A percentile compares a stretch with the other conserved stretches of the same genome.
Evolutionary conservation across 2,113 vertebrate species (phyloP).

Genomic region (Enhydra lutris): DNA sequence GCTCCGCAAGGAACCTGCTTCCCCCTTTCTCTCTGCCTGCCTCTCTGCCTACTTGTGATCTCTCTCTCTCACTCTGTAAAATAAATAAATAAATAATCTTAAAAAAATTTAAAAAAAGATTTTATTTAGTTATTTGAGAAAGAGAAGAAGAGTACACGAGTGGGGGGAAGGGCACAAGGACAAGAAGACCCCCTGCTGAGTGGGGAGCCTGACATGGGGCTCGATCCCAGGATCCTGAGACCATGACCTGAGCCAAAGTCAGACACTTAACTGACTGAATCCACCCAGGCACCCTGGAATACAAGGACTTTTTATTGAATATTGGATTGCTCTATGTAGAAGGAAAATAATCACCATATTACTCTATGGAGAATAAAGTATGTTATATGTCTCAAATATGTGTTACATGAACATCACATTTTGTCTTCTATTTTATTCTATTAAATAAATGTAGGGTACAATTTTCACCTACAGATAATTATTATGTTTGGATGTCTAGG

Average conservation of each 20-base stretch:
- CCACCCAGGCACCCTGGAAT: neutral
- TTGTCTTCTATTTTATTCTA: neutral
- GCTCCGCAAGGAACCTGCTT: too few species aligned
- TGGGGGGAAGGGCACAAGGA: neutral
- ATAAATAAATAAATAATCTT: too few species aligned
- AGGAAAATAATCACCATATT: neutral
- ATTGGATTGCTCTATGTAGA: neutral
- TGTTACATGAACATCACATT: neutral
- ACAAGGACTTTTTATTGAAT: neutral
- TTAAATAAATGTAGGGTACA: neutral
- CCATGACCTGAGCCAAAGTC: neutral
- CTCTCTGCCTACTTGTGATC: too few species aligned
- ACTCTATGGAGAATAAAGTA: neutral
- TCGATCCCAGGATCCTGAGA: neutral
- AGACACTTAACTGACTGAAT: neutral
- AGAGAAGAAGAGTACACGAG: neutral
- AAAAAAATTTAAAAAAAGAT: neutral
- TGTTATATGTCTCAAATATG: neutral
- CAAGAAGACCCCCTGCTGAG: neutral
- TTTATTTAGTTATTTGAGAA: neutral
- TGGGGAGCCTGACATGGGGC: neutral
- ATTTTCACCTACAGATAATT: neutral
- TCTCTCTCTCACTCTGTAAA: too few species aligned
- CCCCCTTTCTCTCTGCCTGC: too few species aligned
- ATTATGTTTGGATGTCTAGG: neutral